Conservation (phyloP, 2,113 vertebrate genomes). For the Procavia capensis region DNA sequence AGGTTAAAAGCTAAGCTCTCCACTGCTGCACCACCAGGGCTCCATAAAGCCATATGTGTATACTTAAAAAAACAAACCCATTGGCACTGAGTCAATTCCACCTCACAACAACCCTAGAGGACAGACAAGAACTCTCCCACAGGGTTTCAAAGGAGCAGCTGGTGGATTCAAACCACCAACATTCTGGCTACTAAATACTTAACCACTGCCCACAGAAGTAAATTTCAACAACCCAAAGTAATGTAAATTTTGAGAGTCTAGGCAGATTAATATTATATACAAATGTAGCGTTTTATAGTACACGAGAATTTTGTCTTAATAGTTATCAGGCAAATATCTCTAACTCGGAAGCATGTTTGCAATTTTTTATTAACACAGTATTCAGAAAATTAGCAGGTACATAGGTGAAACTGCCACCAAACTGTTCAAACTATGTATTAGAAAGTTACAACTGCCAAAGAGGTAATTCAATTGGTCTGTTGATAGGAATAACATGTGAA, state of each 20-base stretch:
- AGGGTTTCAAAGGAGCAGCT: too few species aligned
- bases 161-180: too few species aligned
- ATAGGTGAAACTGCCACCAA: background rate
- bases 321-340: background rate
- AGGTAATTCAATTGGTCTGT: background rate
- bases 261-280: background rate
- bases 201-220: background rate
- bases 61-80: too few species aligned
- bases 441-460: background rate
- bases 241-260: background rate
- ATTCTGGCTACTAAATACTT: too few species aligned
- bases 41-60: slow-evolving; percentile 8
- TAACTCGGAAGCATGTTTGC: background rate
- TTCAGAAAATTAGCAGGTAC: background rate
- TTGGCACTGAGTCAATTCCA: too few species aligned
- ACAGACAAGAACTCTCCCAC: too few species aligned
- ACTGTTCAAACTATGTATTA: background rate
- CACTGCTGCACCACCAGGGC: too few species aligned
- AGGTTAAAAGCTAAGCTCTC: too few species aligned
- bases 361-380: slow-evolving; percentile 3
- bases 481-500: background rate
- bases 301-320: background rate
- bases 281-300: background rate
- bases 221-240: slow-evolving; percentile 22
- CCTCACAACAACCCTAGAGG: too few species aligned